Percentiles rank a stretch among this genome's conserved stretches.
Evolutionary conservation across 2,113 vertebrate species (phyloP).

Genomic region (Ammospiza caudacuta): DNA sequence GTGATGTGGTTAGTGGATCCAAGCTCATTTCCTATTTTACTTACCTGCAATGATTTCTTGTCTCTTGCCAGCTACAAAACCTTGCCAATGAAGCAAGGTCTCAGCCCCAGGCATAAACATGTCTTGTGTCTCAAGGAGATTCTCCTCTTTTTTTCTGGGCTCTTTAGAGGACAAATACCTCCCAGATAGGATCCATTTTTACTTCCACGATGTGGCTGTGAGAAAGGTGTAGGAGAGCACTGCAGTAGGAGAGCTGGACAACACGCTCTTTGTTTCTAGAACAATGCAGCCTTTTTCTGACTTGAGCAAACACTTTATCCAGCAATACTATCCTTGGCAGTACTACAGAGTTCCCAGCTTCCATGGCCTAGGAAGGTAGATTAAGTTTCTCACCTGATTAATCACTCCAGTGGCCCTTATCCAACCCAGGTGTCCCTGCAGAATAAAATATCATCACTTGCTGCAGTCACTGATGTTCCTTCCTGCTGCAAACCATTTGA

Average conservation of each 20-base stretch:
- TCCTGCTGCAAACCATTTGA: not conserved
- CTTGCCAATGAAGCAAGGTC: not conserved
- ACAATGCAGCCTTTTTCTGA: slow-evolving; percentile 43
- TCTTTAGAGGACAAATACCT: not conserved
- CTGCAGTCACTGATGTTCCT: not conserved
- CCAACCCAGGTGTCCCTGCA: not conserved
- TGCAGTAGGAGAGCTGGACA: not conserved
- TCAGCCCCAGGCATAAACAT: not conserved
- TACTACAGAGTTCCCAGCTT: not conserved
- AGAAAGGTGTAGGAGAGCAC: not conserved
- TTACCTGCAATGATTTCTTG: not conserved
- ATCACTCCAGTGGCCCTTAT: not conserved
- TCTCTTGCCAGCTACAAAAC: not conserved
- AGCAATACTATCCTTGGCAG: slow-evolving; percentile 28
- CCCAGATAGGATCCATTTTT: not conserved
- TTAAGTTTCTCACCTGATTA: slow-evolving; percentile 47
- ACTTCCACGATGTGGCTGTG: not conserved
- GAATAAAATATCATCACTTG: not conserved
- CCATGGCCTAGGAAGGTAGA: not conserved
- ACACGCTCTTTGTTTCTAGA: slow-evolving; percentile 5
- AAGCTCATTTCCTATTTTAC: not conserved
- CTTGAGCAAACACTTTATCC: slow-evolving; percentile 32
- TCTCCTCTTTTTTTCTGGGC: not conserved
- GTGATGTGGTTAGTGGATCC: not conserved
- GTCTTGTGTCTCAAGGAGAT: not conserved